A percentile compares a stretch with the other conserved stretches of the same genome.
Conservation (phyloP, 2,113 vertebrate species). For the Gymnocephalus cernua region DNA sequence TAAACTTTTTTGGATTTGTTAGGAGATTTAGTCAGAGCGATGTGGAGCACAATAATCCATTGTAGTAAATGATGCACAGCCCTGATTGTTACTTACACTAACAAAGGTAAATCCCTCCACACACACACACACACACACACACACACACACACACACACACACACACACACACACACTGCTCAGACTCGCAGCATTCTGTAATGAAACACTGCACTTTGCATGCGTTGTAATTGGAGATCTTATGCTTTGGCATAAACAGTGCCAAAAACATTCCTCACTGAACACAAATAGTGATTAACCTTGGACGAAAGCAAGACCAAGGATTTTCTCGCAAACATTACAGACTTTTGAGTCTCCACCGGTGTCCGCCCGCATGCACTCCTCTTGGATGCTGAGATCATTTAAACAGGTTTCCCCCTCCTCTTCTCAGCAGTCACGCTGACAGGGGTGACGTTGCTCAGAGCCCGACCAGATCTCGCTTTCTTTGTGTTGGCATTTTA, state of each 20-base stretch:
- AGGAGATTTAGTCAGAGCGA: not conserved
- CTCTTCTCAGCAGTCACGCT: not conserved
- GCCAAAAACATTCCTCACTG: slow-evolving; percentile 22
- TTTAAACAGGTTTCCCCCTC: slow-evolving; percentile 16
- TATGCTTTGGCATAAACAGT: slow-evolving; percentile 46
- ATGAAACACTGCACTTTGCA: slow-evolving; percentile 21
- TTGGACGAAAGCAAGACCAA: not conserved
- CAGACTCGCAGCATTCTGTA: slow-evolving; percentile 9
- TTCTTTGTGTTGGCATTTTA: no score
- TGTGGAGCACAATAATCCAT: not conserved
- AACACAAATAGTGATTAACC: slow-evolving; percentile 30
- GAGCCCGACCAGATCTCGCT: slow-evolving; percentile 17
- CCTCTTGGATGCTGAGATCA: not conserved
- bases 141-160: no score
- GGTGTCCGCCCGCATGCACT: not conserved
- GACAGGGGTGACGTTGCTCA: not conserved
- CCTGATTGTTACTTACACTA: not conserved
- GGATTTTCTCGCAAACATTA: slow-evolving; percentile 14
- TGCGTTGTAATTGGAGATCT: slow-evolving; percentile 40
- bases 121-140: not conserved
- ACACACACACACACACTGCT: not conserved
- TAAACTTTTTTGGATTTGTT: not conserved
- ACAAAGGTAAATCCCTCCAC: not conserved
- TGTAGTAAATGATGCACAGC: not conserved
- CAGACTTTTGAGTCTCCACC: not conserved